Conservation (phyloP, 35 echinoderm and acorn worm species). For the Apostichopus japonicus region DNA sequence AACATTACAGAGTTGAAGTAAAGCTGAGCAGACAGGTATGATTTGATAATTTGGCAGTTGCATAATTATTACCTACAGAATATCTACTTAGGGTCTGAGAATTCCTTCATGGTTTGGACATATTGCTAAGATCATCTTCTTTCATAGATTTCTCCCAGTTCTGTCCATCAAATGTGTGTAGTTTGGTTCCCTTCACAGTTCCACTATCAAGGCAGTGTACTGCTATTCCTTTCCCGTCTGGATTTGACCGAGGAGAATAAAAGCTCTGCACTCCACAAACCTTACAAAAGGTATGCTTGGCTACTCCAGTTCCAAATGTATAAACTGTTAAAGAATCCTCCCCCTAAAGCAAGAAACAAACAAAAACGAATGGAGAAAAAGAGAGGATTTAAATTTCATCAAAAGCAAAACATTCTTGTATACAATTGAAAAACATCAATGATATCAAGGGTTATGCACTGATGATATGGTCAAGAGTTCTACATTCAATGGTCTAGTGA, state of each 20-base stretch:
- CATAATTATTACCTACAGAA: too few species aligned
- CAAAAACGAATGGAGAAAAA: not conserved
- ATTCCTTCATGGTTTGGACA: constrained; percentile 50
- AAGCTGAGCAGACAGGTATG: too few species aligned
- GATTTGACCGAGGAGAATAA: constrained; percentile 91
- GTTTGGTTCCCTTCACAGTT: constrained; percentile 65
- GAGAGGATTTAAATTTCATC: too few species aligned
- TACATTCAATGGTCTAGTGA: too few species aligned
- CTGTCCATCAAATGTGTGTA: constrained; percentile 74
- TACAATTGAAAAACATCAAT: too few species aligned
- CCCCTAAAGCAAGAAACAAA: constrained; percentile 66
- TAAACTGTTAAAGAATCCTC: constrained; percentile 85
- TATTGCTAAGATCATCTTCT: constrained; percentile 37
- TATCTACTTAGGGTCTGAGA: not conserved
- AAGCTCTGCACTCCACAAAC: constrained; percentile 97
- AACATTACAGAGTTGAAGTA: too few species aligned
- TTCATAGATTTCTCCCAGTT: constrained; percentile 81
- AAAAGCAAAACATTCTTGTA: too few species aligned
- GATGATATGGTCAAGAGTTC: too few species aligned
- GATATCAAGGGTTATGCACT: too few species aligned
- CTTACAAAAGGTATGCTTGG: constrained; percentile 97
- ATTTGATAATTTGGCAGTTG: too few species aligned
- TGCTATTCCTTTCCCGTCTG: constrained; percentile 90
- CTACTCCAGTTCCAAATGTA: constrained; percentile 83
- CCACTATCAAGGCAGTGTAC: constrained; percentile 78